A percentile compares a stretch with the other conserved stretches of the same genome.
Evolutionary conservation across 2,888 invertebrate species (phyloP).

Genomic region (Tineola bisselliella): DNA sequence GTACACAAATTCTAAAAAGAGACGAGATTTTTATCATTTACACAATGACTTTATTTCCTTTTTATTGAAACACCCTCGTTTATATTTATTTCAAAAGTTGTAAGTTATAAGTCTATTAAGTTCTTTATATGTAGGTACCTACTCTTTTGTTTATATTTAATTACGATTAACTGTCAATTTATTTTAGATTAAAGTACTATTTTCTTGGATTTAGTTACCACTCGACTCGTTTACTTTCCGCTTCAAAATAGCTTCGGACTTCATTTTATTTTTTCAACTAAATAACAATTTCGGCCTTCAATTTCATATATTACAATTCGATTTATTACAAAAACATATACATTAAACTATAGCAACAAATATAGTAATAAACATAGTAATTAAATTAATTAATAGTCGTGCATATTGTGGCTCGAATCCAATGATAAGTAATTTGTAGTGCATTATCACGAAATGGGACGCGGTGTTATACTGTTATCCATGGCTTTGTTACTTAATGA

Average conservation of each 20-base stretch:
- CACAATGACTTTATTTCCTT: slow-evolving; percentile 44
- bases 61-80: not conserved
- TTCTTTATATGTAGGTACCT: no score
- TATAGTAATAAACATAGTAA: not conserved
- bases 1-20: slow-evolving; percentile 56
- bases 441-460: slow-evolving; percentile 43
- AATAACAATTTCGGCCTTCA: no score
- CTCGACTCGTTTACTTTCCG: no score
- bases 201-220: no score
- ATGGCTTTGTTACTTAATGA: slow-evolving; percentile 53
- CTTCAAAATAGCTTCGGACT: no score
- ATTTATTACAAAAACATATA: no score
- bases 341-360: no score
- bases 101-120: not conserved
- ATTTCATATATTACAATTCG: no score
- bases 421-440: slow-evolving; percentile 59
- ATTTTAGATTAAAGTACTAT: no score
- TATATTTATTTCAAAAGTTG: not conserved
- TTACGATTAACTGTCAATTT: no score
- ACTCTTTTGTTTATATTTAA: no score
- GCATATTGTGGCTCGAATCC: slow-evolving; percentile 25
- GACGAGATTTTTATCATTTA: slow-evolving; percentile 60
- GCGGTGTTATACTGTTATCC: slow-evolving; percentile 44
- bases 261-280: no score
- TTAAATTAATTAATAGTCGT: slow-evolving; percentile 10